Evolutionary conservation across 2,113 vertebrate genomes (phyloP), one percentile per base, ranked within the genome.

Genomic region (Esox niger): DNA sequence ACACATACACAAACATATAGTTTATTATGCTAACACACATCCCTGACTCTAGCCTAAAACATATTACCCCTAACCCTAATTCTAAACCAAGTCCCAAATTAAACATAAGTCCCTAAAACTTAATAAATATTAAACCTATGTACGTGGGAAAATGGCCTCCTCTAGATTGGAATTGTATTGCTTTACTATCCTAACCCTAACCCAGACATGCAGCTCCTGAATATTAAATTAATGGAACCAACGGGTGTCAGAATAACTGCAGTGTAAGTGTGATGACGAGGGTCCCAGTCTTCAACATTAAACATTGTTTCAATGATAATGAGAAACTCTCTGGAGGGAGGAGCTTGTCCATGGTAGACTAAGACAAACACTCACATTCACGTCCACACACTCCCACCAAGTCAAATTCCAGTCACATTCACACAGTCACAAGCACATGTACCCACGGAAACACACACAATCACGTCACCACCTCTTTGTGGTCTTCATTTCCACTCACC

Each of bases 251-350:
- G 85, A 88, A 87, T 89, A 76, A 82, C 88, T 82, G 72, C 74
- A 85, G 86, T 85, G 82, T 79, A 78, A 62, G 73, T 88, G 80
- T 83, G 79, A 85, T 66, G 78, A 74, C 72, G 64, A 73, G 65
- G 69, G 69, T 71, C 70, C 69, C 69, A 64, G 81, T 88, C 73
- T 77, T 61, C 4, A 15, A 71, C 68, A 81, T 79, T 82, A 80
- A 80, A 75, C 79, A 83, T 86, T 90, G 84, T 88, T 86, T 84
- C 75, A 77, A 57, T 62, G 58, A 77, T 85, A 88, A 87, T 70
- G 49, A 84, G 78, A 63, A 52, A 29, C 70, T 82, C 79, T 76
- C 80, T 21, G 38, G 79, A 68, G 83, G 77, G 66, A 21, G 5
- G 5, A 11, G 35, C 35, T 5, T 38, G 5, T 38, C 35, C 35